These are phyloP conservation scores for Amphibalanus amphitrite DNA, from an alignment of 1,140 invertebrate genomes.

Conservation along the genomic window DNA sequence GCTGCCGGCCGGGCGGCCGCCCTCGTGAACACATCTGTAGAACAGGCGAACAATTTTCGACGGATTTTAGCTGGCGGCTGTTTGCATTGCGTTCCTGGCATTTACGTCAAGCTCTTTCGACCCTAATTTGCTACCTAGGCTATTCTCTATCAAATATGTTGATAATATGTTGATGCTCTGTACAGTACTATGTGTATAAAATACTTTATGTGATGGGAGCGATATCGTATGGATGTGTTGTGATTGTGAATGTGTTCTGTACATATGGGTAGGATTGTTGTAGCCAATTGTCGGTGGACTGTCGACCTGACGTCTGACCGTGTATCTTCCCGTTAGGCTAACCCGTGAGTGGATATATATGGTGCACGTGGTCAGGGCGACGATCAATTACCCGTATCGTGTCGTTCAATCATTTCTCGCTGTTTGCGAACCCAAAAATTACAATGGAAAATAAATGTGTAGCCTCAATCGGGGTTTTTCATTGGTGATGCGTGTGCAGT, in stretches of 20 bases:
- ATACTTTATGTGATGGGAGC: not conserved
- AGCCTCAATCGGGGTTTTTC: not conserved
- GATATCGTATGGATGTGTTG: not conserved
- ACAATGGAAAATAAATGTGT: not conserved
- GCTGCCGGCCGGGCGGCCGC: too few relatives aligned
- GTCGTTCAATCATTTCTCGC: not conserved
- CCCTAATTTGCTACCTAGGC: not conserved
- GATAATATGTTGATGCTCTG: not conserved
- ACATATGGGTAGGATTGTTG: not conserved
- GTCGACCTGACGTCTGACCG: not conserved
- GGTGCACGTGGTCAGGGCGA: not conserved
- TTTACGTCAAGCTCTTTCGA: not conserved
- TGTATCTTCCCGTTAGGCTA: not conserved
- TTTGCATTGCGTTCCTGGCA: not conserved
- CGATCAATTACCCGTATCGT: not conserved
- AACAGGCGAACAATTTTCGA: not conserved
- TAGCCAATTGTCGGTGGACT: not conserved
- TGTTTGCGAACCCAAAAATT: not conserved
- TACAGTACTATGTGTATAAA: not conserved
- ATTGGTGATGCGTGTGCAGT: too few relatives aligned
- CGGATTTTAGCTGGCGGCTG: not conserved
- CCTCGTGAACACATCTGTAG: not conserved
- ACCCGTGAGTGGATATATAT: not conserved
- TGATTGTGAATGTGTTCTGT: not conserved
- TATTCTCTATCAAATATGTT: not conserved